Conservation (phyloP, 1,140 invertebrate species). For the Drosophila kohkoa region DNA sequence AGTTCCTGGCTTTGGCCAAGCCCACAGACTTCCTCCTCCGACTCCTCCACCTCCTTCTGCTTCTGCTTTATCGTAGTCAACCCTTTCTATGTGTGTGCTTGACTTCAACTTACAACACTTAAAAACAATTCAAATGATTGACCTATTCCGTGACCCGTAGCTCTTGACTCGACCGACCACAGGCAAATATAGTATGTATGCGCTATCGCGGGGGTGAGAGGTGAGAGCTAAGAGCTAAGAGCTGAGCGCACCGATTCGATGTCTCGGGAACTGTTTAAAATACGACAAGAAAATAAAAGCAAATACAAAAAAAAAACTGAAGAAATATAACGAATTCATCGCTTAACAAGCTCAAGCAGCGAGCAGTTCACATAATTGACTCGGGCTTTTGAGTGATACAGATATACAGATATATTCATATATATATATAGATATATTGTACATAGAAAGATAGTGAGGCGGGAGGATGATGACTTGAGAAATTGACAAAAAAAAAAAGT, state of each 20-base stretch:
- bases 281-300: constrained; percentile 18
- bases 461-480: constrained; percentile 13
- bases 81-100: constrained; percentile 6
- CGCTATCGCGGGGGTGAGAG: constrained; percentile 16
- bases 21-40: neutral
- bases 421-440: constrained; percentile 21
- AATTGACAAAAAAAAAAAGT: constrained; percentile 15
- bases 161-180: constrained; percentile 13
- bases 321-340: constrained; percentile 22
- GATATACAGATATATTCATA: constrained; percentile 14
- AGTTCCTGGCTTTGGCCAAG: constrained; percentile 12
- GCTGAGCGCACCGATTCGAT: constrained; percentile 23
- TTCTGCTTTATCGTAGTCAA: neutral
- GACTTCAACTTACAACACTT: constrained; percentile 73
- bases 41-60: neutral
- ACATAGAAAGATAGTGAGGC: constrained; percentile 15
- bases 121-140: constrained; percentile 81
- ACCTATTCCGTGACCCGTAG: constrained; percentile 73
- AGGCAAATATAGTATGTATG: constrained; percentile 11
- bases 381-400: constrained; percentile 60
- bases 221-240: constrained; percentile 17
- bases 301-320: constrained; percentile 5
- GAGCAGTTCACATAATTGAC: constrained; percentile 69
- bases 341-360: constrained; percentile 76
- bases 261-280: constrained; percentile 36